Evolutionary conservation across 2,113 vertebrate species (phyloP), one percentile per base, ranked within the genome.

Genomic region (Notechis scutatus): DNA sequence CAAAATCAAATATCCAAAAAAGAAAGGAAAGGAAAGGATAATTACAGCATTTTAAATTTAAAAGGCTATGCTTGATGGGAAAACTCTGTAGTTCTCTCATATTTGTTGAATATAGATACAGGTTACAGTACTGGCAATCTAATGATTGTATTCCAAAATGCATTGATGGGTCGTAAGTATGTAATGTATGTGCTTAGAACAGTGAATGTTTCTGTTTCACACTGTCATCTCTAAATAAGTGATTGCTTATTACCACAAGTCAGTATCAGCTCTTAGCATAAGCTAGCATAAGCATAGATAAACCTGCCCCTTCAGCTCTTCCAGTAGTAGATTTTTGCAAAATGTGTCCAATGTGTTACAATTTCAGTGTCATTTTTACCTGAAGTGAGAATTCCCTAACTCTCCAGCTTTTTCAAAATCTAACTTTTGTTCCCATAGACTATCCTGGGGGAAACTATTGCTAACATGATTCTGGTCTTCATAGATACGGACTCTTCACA

Each of bases 21-120:
- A 42, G 42, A n/a, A 23, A 39, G 24, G 18, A n/a, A 81, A 39
- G 1, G 69, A 39, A 81, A 81, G 20, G 34, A 42, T 34, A 81
- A 4, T 42, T 74, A 20, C 26, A 86, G 81, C 2, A 93, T 9
- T 39, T 57, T 89, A n/a, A 87, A 42, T 39, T 91, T 21, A 85
- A 81, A 91, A 89, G 61, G 90, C 59, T 85, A 4, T 26, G 1
- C 52, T 88, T 88, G 21, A 47, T 57, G 85, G 15, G 56, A 20
- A 92, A 85, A 92, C 57, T 85, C 93, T 26, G 93, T 3, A 50
- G 92, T 95, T 93, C 85, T 90, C 93, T 69, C 34, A 59, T 86
- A 29, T 57, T 87, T 94, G 56, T 14, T 87, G 92, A 61, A 88
- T 87, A 29, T 42, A 91, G 64, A 50, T 42, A 3, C 14, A 91